Base-by-base conservation (phyloP, 35 echinoderm and acorn worm species). In the Ophioderma brevispina region DNA sequence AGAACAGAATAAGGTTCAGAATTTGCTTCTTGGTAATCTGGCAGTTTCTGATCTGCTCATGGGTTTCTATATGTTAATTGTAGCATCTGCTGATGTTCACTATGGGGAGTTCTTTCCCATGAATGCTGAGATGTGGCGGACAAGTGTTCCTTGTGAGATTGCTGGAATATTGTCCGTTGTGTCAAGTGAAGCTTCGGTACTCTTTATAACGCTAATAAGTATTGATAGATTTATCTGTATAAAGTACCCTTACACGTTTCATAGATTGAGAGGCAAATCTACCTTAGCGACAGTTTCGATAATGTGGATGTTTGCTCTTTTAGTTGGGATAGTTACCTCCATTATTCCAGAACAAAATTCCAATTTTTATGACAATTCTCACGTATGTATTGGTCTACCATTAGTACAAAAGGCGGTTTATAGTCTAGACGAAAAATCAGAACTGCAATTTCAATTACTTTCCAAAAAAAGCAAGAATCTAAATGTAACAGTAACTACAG, bases 101-200 rank as follows among this genome's bases (percentile, higher is more conserved):
- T 18, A 15, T 70, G 59, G 59, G 4, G 6, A 70, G 28, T 25
- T 15, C 23, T 70, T 70, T 30, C 59, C 59, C n/a, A 70, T 70
- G 59, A 70, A 25, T 70, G 15, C 59, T 25, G 59, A 70, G n/a
- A 13, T 30, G 3, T 70, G 59, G 59, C 15, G 59, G 28, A 25
- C 23, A 25, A 30, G 28, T 70, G 1, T 13, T 25, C 2, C 34
- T 32, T 91, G 89, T 40, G 33, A 37, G 37, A 19, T 91, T 21
- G 75, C 75, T 3, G 89, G 89, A 36, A 40, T 52, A 32, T 14
- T 91, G 0, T 75, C 89, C 10, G 11, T 82, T 32, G 30, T 91
- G 0, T 91, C 89, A 5, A 91, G 89, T 40, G 89, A 91, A 38
- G 70, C 31, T 0, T 86, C 89, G 21, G 89, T 91, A 18, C 82